These are phyloP conservation scores for Tuta absoluta DNA, from an alignment of 2,888 invertebrate species.

Conservation along the genomic window DNA sequence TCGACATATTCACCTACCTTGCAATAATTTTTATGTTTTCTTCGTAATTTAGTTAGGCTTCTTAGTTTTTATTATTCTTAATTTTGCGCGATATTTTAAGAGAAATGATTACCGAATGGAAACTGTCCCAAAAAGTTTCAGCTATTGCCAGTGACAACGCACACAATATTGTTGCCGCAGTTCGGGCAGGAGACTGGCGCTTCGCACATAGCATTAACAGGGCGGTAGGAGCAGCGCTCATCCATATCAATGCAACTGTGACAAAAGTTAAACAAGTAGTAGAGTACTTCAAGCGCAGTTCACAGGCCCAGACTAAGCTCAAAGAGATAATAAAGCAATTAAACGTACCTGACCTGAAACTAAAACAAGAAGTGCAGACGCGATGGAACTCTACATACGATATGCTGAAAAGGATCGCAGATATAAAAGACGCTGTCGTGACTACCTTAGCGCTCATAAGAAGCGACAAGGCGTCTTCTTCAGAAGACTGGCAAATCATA, in stretches of 20 bases:
- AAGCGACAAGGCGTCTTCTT: too few relatives aligned
- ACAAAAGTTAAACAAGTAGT: conserved; percentile 23
- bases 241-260: too few relatives aligned
- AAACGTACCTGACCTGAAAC: background rate
- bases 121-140: conserved; percentile 1
- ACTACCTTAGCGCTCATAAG: background rate
- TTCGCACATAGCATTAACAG: conserved; percentile 39
- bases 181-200: conserved; percentile 32
- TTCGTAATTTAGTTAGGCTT: too few relatives aligned
- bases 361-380: background rate
- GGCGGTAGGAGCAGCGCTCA: conserved; percentile 22
- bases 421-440: background rate
- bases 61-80: too few relatives aligned
- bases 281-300: conserved; percentile 32
- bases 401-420: background rate
- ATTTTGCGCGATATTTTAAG: background rate
- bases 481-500: too few relatives aligned
- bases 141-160: conserved; percentile 30
- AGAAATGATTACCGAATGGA: background rate
- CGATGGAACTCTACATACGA: background rate
- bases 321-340: background rate
- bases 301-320: background rate
- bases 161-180: conserved; percentile 27
- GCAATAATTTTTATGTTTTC: too few relatives aligned
- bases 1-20: too few relatives aligned